phyloP scores from a whole-genome alignment of 2,888 invertebrate species.

The Stenolophus ochropezus region DNA sequence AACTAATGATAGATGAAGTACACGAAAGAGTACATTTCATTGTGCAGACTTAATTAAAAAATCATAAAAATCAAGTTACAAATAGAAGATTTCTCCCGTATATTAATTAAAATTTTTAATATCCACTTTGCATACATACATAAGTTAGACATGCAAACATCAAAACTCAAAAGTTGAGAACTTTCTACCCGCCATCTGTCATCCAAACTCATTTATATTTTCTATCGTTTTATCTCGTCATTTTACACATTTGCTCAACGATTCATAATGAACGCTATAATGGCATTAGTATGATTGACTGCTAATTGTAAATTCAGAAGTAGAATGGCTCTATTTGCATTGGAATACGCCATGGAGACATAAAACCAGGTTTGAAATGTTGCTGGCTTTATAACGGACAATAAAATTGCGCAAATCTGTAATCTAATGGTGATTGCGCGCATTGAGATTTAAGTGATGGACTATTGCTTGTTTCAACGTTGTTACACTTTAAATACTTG shows the following conservation, averaged over 20 bases:
- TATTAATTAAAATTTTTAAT: conserved; percentile 8
- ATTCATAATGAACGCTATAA: conserved; percentile 15
- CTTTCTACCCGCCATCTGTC: conserved; percentile 41
- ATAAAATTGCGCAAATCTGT: conserved; percentile 19
- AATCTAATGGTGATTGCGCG: conserved; percentile 13
- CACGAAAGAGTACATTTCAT: not conserved
- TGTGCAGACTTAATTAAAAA: conserved; percentile 6
- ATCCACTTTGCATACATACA: conserved; percentile 13
- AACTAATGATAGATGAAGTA: not conserved
- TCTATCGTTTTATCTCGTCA: conserved; percentile 23
- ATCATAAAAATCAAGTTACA: not conserved
- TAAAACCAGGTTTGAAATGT: conserved; percentile 27
- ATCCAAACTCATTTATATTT: conserved; percentile 37
- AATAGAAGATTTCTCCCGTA: conserved; percentile 17
- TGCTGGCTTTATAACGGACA: not conserved
- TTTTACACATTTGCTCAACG: conserved; percentile 17
- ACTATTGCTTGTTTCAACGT: conserved; percentile 17
- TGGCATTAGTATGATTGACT: conserved; percentile 31
- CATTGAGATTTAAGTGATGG: conserved; percentile 23
- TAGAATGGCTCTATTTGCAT: conserved; percentile 9
- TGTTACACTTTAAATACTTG: conserved; percentile 18
- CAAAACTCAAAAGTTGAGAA: conserved; percentile 23
- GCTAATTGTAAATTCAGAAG: conserved; percentile 34
- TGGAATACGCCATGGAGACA: not conserved
- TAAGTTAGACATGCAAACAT: conserved; percentile 25